Conservation (phyloP, 2,113 vertebrate genomes). For the Numenius arquata region DNA sequence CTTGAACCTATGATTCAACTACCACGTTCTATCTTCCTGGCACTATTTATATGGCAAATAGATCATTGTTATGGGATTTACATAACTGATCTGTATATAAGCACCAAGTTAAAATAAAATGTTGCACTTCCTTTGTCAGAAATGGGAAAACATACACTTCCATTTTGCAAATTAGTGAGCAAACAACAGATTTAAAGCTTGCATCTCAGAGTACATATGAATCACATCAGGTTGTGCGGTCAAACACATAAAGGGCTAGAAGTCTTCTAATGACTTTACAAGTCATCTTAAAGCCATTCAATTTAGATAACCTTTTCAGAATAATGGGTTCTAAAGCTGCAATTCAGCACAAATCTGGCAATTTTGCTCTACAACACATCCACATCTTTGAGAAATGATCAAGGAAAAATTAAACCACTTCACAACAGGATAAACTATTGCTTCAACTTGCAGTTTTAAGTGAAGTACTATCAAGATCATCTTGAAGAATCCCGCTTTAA, state of each 20-base stretch:
- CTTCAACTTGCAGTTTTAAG: constrained; percentile 50
- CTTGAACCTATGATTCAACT: background rate
- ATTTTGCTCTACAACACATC: constrained; percentile 49
- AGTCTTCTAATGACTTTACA: constrained; percentile 58
- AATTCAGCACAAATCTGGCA: constrained; percentile 64
- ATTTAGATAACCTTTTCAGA: constrained; percentile 63
- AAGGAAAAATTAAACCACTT: constrained; percentile 63
- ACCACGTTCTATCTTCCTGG: background rate
- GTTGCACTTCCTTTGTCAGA: background rate
- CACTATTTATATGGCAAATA: background rate
- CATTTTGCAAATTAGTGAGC: background rate
- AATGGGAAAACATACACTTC: background rate
- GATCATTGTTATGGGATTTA: constrained; percentile 27
- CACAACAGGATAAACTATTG: constrained; percentile 62
- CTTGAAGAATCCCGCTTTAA: constrained; percentile 34
- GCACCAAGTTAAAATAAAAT: background rate
- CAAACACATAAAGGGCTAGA: constrained; percentile 28
- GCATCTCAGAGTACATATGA: background rate
- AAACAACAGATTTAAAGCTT: background rate
- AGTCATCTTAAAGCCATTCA: constrained; percentile 41
- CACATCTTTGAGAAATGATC: constrained; percentile 55
- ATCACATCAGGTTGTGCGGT: background rate
- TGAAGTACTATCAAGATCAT: constrained; percentile 56
- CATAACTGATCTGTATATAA: background rate
- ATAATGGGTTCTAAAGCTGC: constrained; percentile 58